Base-by-base conservation (phyloP, 2,888 invertebrate genomes). In the Anarsia innoxiella region DNA sequence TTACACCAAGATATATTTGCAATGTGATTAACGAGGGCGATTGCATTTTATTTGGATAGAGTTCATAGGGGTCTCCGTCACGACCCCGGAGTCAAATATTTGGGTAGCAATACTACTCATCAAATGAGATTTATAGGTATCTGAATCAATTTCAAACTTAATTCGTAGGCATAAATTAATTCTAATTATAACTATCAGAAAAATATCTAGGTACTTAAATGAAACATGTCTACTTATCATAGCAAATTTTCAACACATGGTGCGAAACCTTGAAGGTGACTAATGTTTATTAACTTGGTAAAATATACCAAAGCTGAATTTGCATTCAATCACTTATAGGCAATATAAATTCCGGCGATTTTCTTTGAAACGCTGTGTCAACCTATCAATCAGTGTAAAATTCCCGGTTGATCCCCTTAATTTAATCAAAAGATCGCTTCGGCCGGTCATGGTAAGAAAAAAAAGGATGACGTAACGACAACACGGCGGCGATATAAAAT, bases 371-470 rank as follows among this genome's bases (percentile, higher is more conserved):
- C 71, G 75, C 78, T 78, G 73, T 76, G 80, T 80, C 77, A 79
- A 79, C 76, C 80, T 74, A 80, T 79, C 79, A 78, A 80, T 83
- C 82, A 84, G 72, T 76, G 77, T 79, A 78, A 77, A 79, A 80
- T 83, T 77, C 78, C 70, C 71, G 47, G 70, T 68, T 78, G 78
- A 80, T 77, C 79, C 79, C 82, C 76, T 74, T 78, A 80, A 83
- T 84, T 83, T 83, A 83, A 84, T 84, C 84, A 80, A 82, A 80
- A 80, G 75, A 78, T 78, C 79, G 80, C 76, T 82, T 75, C 59
- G 65, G 77, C 73, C 66, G 72, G 74, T 73, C 75, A 66, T 64
- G 77, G 60, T 61, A 72, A 78, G 77, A 82, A 82, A 82, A 79
- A 83, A 74, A 69, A 54, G 67, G 55, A 80, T 76, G 80, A 83